Evolutionary conservation across 2,888 invertebrate genomes (phyloP).

Genomic region (Elmis aenea): DNA sequence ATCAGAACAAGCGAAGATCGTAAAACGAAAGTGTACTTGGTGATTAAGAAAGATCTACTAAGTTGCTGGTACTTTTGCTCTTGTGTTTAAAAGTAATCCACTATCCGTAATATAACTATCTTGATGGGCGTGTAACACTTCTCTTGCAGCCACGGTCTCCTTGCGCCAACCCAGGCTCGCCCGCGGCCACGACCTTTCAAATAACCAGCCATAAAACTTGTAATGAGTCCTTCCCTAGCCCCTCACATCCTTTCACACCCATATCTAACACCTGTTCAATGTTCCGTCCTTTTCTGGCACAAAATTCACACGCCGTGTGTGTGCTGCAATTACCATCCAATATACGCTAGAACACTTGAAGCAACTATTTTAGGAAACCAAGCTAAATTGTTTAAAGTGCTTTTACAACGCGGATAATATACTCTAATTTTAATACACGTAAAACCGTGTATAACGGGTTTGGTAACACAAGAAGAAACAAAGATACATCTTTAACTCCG

Average conservation of each 20-base stretch:
- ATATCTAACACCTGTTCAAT: constrained; percentile 31
- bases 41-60: no score
- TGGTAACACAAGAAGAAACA: no score
- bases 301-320: constrained; percentile 10
- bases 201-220: constrained; percentile 34
- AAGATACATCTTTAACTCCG: no score
- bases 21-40: no score
- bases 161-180: constrained; percentile 25
- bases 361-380: no score
- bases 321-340: constrained; percentile 9
- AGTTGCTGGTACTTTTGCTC: no score
- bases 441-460: no score
- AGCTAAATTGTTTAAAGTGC: no score
- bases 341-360: constrained; percentile 13
- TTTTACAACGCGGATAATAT: no score
- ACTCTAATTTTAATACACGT: no score
- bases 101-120: constrained; percentile 12
- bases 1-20: no score
- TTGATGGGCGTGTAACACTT: constrained; percentile 21
- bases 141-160: constrained; percentile 22
- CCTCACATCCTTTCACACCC: constrained; percentile 26
- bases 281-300: constrained; percentile 22
- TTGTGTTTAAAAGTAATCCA: no score
- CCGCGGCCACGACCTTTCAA: constrained; percentile 30
- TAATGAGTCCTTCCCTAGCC: constrained; percentile 28